Base-by-base conservation (phyloP, 2,797 vertebrate species). In the Amphiprion clarkii region DNA sequence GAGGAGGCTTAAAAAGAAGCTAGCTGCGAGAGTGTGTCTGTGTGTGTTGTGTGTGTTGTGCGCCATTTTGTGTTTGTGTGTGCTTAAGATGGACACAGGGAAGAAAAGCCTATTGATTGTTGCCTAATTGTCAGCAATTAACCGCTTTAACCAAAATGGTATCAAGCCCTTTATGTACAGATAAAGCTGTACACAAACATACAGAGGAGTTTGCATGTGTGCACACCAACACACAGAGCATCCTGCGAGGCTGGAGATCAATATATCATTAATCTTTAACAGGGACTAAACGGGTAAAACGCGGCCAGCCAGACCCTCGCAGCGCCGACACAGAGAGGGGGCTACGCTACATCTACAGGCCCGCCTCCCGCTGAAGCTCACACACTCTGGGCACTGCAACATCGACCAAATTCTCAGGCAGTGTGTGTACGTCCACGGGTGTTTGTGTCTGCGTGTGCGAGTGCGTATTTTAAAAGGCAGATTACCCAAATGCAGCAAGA, bases 231-330 rank as follows among this genome's bases (percentile, higher is more conserved):
- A 67, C 44, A 57, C 62, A 72, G 3, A 83, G 65, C 55, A 83
- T 87, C 89, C 87, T 85, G 90, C 83, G 89, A 87, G 86, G 84
- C 55, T 67, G 55, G 40, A 57, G 88, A 95, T 94, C 94, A 89
- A 95, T 95, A 93, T 81, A 87, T 92, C 92, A 95, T 94, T 92
- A 93, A 94, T 93, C 93, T 94, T 95, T 95, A 93, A 95, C 90
- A 80, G 84, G 84, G 84, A 94, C 93, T 94, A 95, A 95, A 94
- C 83, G 90, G 88, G 88, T 87, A 93, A 95, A 96, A 95, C 70
- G 91, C 90, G 89, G 88, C 76, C 87, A 78, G 88, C 48, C 92
- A 90, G 91, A 94, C 93, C 89, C 89, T 95, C 93, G 89, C 93
- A 91, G 95, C 85, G 91, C 91, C 85, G 61, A 67, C 84, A 76